Percentiles rank a stretch among this genome's conserved stretches.
phyloP scores from a whole-genome alignment of 2,888 invertebrate species.

The Mimumesa dahlbomi region DNA sequence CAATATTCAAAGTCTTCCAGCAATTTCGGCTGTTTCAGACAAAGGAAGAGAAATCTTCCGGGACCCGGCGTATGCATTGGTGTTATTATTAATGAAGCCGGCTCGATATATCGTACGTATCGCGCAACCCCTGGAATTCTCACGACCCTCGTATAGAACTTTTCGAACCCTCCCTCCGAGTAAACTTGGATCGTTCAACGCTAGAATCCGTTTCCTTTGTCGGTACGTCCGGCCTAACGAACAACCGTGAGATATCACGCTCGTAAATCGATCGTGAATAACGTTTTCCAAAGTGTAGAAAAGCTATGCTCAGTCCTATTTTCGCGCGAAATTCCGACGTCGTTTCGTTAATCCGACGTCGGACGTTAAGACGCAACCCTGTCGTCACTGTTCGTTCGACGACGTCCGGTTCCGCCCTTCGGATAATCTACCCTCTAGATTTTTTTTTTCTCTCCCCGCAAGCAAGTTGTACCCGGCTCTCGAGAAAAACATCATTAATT shows the following conservation, averaged over 20 bases:
- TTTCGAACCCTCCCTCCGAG: constrained; percentile 31
- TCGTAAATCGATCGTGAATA: constrained; percentile 70
- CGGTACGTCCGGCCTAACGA: constrained; percentile 66
- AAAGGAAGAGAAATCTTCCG: constrained; percentile 36
- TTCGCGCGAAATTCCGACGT: constrained; percentile 7
- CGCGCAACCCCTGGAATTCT: constrained; percentile 45
- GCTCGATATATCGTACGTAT: constrained; percentile 51
- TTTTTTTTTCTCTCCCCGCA: too few relatives aligned
- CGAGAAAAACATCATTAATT: constrained; percentile 44
- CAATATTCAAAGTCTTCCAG: too few relatives aligned
- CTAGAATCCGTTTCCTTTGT: constrained; percentile 68
- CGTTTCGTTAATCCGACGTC: constrained; percentile 20
- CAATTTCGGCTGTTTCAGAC: neutral
- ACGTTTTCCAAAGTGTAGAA: constrained; percentile 47
- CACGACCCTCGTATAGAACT: constrained; percentile 39
- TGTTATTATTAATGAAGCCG: constrained; percentile 69
- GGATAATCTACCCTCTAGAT: too few relatives aligned
- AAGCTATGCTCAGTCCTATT: constrained; percentile 25
- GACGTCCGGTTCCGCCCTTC: constrained; percentile 12
- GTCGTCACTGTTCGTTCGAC: neutral
- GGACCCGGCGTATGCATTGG: constrained; percentile 18
- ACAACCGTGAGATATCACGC: constrained; percentile 60
- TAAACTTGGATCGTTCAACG: constrained; percentile 53
- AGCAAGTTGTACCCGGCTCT: constrained; percentile 3
- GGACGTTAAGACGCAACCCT: constrained; percentile 6